phyloP scores from a whole-genome alignment of 2,797 vertebrate genomes.

The Platalea minor region DNA sequence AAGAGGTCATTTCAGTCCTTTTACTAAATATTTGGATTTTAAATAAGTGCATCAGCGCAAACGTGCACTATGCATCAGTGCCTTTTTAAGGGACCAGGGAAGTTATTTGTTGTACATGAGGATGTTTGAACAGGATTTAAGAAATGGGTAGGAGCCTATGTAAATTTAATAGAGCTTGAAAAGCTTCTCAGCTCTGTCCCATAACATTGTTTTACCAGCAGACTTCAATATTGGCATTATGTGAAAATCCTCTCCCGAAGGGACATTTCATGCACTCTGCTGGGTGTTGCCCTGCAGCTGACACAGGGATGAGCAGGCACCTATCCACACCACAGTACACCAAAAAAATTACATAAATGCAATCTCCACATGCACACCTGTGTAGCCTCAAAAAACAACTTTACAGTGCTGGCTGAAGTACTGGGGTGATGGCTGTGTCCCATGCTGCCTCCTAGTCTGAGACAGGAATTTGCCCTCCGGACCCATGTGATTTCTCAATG shows the following conservation, averaged over 20 bases:
- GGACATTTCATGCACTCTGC: neutral
- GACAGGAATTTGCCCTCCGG: neutral
- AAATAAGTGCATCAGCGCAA: neutral
- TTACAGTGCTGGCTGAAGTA: neutral
- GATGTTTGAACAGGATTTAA: conserved; percentile 7
- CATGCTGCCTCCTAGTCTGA: neutral
- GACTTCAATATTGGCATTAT: neutral
- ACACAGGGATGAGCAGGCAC: neutral
- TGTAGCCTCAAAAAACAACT: neutral
- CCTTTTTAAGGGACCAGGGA: neutral
- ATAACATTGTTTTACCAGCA: neutral
- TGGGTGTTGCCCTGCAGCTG: neutral
- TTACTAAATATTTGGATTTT: conserved; percentile 43
- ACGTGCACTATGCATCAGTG: neutral
- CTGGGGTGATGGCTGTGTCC: neutral
- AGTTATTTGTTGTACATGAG: neutral
- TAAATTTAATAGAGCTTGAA: neutral
- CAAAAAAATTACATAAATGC: neutral
- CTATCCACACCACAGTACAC: neutral
- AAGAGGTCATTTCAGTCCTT: neutral
- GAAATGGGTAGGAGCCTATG: neutral
- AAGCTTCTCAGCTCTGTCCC: neutral
- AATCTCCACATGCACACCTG: neutral
- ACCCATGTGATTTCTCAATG: neutral
- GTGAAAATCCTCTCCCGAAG: neutral